Base-by-base conservation (phyloP, 1,140 invertebrate species). In the Drosophila tsacasi region DNA sequence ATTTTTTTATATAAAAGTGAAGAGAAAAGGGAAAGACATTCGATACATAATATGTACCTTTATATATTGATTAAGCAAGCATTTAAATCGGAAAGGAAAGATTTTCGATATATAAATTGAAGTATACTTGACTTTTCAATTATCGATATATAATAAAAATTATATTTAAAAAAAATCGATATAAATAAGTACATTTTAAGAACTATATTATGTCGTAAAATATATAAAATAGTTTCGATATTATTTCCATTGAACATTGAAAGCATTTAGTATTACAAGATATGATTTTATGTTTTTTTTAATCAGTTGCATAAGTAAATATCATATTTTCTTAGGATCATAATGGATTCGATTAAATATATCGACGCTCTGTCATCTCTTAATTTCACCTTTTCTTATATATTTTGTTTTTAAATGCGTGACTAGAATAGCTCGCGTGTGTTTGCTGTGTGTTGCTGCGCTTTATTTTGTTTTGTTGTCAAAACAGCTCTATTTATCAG, bases 401-500 rank as follows among this genome's bases (percentile, higher is more conserved):
- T 69, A 15, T 42, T 66, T 65, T 35, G 52, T 54, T 68, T 76
- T 30, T 25, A 32, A 54, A 44, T 86, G 83, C 83, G 83, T 86
- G 83, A 86, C 81, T 79, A 83, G 81, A 83, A 83, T 83, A 72
- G 62, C 60, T 72, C 13, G 65, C 39, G 64, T 60, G 62, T 60
- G 57, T 65, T 52, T 59, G 39, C 58, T 72, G 46, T 74, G 52
- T 37, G 46, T 58, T 44, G 42, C 23, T 47, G 49, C 10, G 27
- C 15, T 62, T 62, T 54, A 52, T 9, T 25, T 73, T 71, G 47
- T 76, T 67, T 35, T 71, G 83, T 87, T 89, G 83, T 89, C 84
- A 87, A 83, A 89, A 89, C 83, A 87, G 65, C 76, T 74, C 62
- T 72, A 76, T 76, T 76, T 85, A 85, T 85, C 82, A 81, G 63